Conservation (phyloP, 2,113 vertebrate genomes). For the Canis aureus region DNA sequence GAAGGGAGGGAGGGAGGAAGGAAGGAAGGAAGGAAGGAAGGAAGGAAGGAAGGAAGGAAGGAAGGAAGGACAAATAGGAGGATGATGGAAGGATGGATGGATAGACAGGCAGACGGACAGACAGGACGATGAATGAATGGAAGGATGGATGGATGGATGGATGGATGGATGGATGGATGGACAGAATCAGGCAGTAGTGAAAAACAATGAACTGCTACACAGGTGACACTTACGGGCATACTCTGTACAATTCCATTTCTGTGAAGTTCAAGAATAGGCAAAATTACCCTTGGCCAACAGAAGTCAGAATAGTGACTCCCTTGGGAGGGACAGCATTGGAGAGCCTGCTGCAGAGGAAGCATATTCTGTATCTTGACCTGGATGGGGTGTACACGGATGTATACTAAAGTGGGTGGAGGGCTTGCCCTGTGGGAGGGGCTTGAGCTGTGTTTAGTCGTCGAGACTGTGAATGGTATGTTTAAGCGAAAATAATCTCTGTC, state of each 20-base stretch:
- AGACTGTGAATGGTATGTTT: background rate
- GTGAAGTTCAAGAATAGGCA: background rate
- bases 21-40: background rate
- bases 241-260: background rate
- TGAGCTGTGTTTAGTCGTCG: background rate
- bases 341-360: background rate
- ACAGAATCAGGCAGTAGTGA: background rate
- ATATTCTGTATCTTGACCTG: background rate
- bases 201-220: background rate
- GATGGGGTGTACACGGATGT: rapidly evolving
- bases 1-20: background rate
- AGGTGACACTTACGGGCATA: background rate
- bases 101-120: background rate
- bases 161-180: background rate
- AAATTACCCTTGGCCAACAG: background rate
- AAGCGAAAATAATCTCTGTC: background rate
- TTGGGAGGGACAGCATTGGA: background rate
- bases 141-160: background rate
- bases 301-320: background rate
- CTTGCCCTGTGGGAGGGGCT: background rate
- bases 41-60: background rate
- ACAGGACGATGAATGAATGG: background rate
- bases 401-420: rapidly evolving
- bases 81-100: background rate
- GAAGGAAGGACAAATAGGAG: background rate